Percentiles rank a stretch among this genome's conserved stretches.
Conservation (phyloP, 1,140 invertebrate species). For the Portunus trituberculatus region DNA sequence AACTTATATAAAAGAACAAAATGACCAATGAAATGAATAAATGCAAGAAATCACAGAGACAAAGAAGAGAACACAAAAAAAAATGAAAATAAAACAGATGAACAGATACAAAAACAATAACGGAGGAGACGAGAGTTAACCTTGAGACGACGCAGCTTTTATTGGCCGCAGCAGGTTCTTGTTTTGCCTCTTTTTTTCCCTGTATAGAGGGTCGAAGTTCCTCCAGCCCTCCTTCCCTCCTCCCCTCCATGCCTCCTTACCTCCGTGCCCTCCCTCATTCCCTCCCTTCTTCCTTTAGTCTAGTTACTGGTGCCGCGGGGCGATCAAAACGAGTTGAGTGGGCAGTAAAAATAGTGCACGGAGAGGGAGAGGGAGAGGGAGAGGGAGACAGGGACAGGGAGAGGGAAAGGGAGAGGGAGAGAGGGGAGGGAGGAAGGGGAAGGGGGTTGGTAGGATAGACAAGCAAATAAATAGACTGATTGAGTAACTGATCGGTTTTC, state of each 20-base stretch:
- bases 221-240: not conserved
- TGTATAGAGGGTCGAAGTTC: not conserved
- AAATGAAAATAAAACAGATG: not conserved
- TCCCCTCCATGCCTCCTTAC: not conserved
- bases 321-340: not conserved
- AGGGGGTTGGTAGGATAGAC: too few relatives aligned
- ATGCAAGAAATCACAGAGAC: not conserved
- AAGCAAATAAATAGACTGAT: too few relatives aligned
- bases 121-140: not conserved
- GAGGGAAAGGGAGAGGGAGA: too few relatives aligned
- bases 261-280: not conserved
- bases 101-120: not conserved
- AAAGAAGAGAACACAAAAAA: too few relatives aligned
- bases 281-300: not conserved
- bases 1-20: not conserved
- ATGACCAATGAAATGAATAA: not conserved
- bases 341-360: not conserved
- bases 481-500: too few relatives aligned
- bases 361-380: not conserved
- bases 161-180: not conserved
- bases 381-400: not conserved
- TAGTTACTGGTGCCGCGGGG: not conserved
- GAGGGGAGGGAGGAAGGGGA: too few relatives aligned
- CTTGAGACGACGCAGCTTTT: not conserved
- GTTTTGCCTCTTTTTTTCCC: not conserved